A percentile compares a stretch with the other conserved stretches of the same genome.
phyloP scores from a whole-genome alignment of 2,797 vertebrate species.

The Acridotheres tristis region DNA sequence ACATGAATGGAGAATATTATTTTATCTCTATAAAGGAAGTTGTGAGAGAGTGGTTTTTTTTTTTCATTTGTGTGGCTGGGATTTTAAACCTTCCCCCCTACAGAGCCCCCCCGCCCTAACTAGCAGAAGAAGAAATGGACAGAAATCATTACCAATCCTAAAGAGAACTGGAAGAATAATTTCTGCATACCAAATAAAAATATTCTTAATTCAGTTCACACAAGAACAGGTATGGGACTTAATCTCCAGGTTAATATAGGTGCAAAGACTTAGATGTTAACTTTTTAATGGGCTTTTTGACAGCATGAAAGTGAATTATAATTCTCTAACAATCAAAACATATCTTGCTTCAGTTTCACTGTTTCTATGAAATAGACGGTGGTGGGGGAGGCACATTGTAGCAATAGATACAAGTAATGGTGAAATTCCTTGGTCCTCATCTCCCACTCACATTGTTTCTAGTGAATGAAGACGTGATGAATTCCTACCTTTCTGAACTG shows the following conservation, averaged over 20 bases:
- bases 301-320: not conserved
- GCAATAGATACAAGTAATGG: not conserved
- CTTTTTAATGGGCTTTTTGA: not conserved
- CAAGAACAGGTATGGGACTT: not conserved
- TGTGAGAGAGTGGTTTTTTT: not conserved
- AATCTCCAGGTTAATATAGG: not conserved
- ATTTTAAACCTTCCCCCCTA: not conserved
- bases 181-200: not conserved
- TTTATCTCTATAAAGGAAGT: not conserved
- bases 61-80: not conserved
- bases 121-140: not conserved
- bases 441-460: not conserved
- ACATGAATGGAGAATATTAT: not conserved
- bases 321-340: not conserved
- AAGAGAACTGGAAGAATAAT: not conserved
- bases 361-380: not conserved
- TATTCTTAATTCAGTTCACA: not conserved
- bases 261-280: not conserved
- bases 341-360: not conserved
- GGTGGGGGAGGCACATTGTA: rapidly evolving
- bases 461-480: not conserved
- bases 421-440: not conserved
- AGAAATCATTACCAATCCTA: not conserved
- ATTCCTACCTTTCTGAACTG: not conserved
- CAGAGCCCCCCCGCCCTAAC: not conserved